Evolutionary conservation across 2,113 vertebrate genomes (phyloP).

Genomic region (Tautogolabrus adspersus): DNA sequence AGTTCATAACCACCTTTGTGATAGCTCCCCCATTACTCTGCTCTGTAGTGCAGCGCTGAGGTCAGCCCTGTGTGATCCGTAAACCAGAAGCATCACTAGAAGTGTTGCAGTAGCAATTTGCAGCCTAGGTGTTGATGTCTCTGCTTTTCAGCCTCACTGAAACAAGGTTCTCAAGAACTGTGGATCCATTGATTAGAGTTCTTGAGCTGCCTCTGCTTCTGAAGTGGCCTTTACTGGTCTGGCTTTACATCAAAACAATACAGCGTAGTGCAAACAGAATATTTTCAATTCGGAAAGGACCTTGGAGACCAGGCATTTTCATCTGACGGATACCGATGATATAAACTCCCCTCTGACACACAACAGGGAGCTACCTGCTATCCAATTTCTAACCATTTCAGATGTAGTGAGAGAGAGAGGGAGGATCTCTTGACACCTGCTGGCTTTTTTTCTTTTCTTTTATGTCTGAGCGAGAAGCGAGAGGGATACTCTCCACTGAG

Average conservation of each 20-base stretch:
- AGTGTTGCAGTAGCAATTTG: no score
- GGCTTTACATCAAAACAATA: slow-evolving; percentile 35
- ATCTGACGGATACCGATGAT: slow-evolving; percentile 60
- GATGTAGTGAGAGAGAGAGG: slow-evolving; percentile 10
- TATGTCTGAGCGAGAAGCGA: slow-evolving; percentile 33
- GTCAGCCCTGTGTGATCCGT: no score
- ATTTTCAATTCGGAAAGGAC: slow-evolving; percentile 39
- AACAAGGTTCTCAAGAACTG: neutral
- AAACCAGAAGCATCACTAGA: no score
- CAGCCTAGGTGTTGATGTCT: neutral
- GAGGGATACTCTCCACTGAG: slow-evolving; percentile 9
- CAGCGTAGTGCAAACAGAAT: slow-evolving; percentile 18
- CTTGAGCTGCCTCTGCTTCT: neutral
- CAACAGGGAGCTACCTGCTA: slow-evolving; percentile 40
- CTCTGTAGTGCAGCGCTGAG: no score
- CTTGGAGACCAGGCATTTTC: slow-evolving; percentile 50
- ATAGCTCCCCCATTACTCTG: no score
- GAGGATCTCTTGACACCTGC: slow-evolving; percentile 51
- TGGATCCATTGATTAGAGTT: neutral
- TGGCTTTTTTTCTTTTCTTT: slow-evolving; percentile 52
- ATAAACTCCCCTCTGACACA: slow-evolving; percentile 56
- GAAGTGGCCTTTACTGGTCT: slow-evolving; percentile 21
- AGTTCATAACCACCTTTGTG: no score
- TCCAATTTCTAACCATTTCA: slow-evolving; percentile 55
- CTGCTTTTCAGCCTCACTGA: neutral